Evolutionary conservation across 2,113 vertebrate genomes (phyloP).

Genomic region (Ctenodactylus gundi): DNA sequence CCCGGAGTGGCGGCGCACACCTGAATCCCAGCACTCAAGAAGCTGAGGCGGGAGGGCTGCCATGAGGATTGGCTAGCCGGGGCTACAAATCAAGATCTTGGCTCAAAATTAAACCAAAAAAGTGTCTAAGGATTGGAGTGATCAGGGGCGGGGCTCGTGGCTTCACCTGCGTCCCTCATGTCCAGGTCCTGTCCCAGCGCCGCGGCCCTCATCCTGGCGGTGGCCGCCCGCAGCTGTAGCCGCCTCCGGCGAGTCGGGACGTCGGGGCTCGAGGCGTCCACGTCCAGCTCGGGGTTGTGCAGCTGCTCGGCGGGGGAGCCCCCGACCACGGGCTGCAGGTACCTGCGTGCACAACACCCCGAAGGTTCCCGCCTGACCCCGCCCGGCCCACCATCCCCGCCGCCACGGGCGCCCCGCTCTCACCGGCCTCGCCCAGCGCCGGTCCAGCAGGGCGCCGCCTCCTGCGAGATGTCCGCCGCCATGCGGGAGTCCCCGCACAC

Average conservation of each 20-base stretch:
- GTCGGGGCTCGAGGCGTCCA: conserved; percentile 84
- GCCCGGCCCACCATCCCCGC: conserved; percentile 62
- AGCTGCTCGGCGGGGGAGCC: conserved; percentile 87
- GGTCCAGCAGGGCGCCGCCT: conserved; percentile 92
- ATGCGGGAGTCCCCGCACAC: conserved; percentile 90
- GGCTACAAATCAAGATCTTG: too few species aligned
- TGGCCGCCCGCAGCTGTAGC: conserved; percentile 90
- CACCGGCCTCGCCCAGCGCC: conserved; percentile 82
- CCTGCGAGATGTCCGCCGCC: conserved; percentile 88
- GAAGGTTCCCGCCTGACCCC: background rate
- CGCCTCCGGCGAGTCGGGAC: conserved; percentile 88
- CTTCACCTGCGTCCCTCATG: conserved; percentile 86
- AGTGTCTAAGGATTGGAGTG: too few species aligned
- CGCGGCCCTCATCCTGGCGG: conserved; percentile 88
- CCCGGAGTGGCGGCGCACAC: too few species aligned
- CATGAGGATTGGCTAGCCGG: too few species aligned
- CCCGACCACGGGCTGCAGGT: conserved; percentile 87
- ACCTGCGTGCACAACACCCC: conserved; percentile 78
- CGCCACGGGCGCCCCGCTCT: conserved; percentile 38
- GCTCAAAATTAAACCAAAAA: too few species aligned
- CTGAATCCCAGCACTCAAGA: too few species aligned
- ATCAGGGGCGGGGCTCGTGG: background rate
- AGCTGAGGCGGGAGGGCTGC: too few species aligned
- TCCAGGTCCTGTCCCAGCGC: conserved; percentile 88
- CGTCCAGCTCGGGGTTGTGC: conserved; percentile 90